Base-by-base conservation (phyloP, 2,797 vertebrate species). In the Eidolon dupreanum region DNA sequence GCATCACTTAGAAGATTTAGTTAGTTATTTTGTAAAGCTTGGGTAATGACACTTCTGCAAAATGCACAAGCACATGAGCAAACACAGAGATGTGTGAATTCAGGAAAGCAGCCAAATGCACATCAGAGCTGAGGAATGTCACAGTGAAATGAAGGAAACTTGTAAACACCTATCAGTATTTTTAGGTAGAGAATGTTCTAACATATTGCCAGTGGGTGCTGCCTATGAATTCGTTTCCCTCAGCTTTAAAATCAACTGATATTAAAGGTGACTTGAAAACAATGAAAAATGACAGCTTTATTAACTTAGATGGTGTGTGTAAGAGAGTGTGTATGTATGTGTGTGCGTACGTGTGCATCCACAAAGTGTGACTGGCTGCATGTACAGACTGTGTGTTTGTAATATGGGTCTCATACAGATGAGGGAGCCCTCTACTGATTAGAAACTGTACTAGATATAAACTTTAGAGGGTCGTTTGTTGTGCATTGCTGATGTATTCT, bases 381-480 rank as follows among this genome's bases (percentile, higher is more conserved):
- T 49, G 73, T 81, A 65, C n/a, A 41, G 81, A 66, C 8, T 15
- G 13, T 78, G 73, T 63, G 12, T 95, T 61, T 93, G n/a, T 73
- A 82, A 93, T 74, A 70, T 51, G 15, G 38, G 70, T 49, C 97
- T 97, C 97, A 84, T 71, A 98, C 96, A 98, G 99, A 65, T 98
- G 95, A 99, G 98, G 98, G 99, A 98, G 99, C 99, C 99, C 99
- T 99, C 99, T 99, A 97, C 99, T 98, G 99, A 97, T 96, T 55
- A 94, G 97, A 98, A 81, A 70, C 15, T 43, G 87, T 33, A 97
- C 66, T 88, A 70, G 84, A 88, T 77, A 22, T 16, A 66, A 88
- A 81, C 65, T 43, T 12, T 4, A 11, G 53, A 70, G 63, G 41
- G 24, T 66, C 65, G 43, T 36, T 61, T 51, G 20, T 33, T n/a